A percentile compares a stretch with the other conserved stretches of the same genome.
Conservation (phyloP, 2,113 vertebrate species). For the Micronisus gabar region DNA sequence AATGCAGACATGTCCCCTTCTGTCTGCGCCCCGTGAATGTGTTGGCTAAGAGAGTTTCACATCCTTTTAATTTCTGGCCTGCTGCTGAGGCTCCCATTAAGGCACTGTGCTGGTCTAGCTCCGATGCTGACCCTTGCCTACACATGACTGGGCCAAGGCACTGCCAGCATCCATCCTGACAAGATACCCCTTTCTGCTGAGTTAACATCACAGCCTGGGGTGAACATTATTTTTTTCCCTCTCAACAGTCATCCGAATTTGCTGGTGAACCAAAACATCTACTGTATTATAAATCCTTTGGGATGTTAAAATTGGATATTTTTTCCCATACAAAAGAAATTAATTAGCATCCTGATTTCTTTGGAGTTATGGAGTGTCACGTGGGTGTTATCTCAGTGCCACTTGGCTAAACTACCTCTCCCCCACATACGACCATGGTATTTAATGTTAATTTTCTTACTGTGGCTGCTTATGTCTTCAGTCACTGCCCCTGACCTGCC, state of each 20-base stretch:
- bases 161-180: rapidly evolving
- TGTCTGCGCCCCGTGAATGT: rapidly evolving
- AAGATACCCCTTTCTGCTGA: not conserved
- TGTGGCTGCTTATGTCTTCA: not conserved
- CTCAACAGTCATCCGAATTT: not conserved
- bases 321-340: not conserved
- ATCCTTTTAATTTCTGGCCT: not conserved
- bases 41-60: not conserved
- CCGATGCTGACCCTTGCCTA: not conserved
- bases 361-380: rapidly evolving
- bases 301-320: not conserved
- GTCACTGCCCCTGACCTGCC: not conserved
- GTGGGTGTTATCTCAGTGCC: not conserved
- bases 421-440: rapidly evolving
- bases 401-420: not conserved
- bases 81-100: not conserved
- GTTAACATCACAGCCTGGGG: not conserved
- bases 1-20: not conserved
- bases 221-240: not conserved
- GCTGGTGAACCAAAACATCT: not conserved
- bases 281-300: not conserved
- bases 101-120: not conserved
- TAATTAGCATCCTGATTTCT: not conserved
- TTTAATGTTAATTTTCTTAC: not conserved
- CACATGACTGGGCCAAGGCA: not conserved